These are phyloP conservation scores for Trypoxylon attenuatum DNA, from an alignment of 2,888 invertebrate species.

Conservation along the genomic window DNA sequence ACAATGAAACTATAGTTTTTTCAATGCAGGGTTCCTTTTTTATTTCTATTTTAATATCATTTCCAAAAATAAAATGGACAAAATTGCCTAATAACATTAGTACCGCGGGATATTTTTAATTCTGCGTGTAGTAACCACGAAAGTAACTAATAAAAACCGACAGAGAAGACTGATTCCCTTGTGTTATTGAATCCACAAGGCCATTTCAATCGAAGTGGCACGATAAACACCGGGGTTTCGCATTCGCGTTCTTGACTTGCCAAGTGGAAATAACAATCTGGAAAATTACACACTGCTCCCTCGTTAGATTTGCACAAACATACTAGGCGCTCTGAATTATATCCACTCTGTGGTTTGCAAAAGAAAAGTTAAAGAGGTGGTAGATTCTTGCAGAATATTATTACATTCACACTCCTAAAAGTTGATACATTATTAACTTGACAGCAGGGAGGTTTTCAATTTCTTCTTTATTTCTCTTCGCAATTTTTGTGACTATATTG, in stretches of 20 bases:
- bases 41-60: too few species aligned
- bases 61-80: too few species aligned
- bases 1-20: too few species aligned
- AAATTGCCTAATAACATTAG: too few species aligned
- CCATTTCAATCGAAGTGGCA: slow-evolving; percentile 39
- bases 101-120: slow-evolving; percentile 53
- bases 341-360: neutral
- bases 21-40: slow-evolving; percentile 22
- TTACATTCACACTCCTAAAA: slow-evolving; percentile 27
- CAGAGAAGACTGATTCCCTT: slow-evolving; percentile 3
- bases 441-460: neutral
- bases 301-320: slow-evolving; percentile 24
- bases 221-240: slow-evolving; percentile 12
- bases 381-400: slow-evolving; percentile 12
- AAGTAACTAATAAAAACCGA: too few species aligned
- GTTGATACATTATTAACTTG: slow-evolving; percentile 13
- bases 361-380: slow-evolving; percentile 10
- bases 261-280: slow-evolving; percentile 39
- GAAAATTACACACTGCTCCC: slow-evolving; percentile 28
- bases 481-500: too few species aligned
- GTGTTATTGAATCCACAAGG: slow-evolving; percentile 46
- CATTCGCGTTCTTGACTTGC: slow-evolving; percentile 21
- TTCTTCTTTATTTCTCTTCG: too few species aligned
- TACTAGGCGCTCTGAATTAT: slow-evolving; percentile 5
- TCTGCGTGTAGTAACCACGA: slow-evolving; percentile 40